These are phyloP conservation scores for Menura novaehollandiae DNA, from an alignment of 2,113 vertebrate genomes.

Conservation along the genomic window DNA sequence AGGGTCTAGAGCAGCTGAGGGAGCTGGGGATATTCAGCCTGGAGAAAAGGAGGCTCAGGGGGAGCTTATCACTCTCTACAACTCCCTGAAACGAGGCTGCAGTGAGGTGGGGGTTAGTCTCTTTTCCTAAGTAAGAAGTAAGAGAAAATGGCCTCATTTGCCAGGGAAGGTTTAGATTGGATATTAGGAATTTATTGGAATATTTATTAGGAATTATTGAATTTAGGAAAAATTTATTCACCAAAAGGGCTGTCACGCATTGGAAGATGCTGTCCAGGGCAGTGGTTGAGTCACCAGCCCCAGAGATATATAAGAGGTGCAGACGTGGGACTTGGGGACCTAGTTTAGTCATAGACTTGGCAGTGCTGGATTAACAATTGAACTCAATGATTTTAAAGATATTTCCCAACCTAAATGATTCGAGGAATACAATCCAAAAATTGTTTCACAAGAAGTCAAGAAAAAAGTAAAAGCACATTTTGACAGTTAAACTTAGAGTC, in stretches of 20 bases:
- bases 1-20: neutral
- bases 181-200: no score
- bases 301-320: rapidly evolving
- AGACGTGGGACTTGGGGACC: neutral
- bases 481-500: neutral
- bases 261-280: neutral
- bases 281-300: neutral
- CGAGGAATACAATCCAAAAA: neutral
- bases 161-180: neutral
- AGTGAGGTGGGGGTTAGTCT: neutral
- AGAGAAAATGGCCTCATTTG: neutral
- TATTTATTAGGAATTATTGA: no score
- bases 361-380: neutral
- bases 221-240: neutral
- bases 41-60: neutral
- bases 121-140: neutral
- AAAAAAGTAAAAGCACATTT: neutral
- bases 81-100: neutral
- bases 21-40: neutral
- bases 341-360: neutral
- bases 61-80: neutral
- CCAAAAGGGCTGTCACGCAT: neutral
- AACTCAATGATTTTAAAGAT: neutral
- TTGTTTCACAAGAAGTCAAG: neutral
- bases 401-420: neutral